Conservation (phyloP, 2,888 invertebrate species). For the Pachymerium ferrugineum region DNA sequence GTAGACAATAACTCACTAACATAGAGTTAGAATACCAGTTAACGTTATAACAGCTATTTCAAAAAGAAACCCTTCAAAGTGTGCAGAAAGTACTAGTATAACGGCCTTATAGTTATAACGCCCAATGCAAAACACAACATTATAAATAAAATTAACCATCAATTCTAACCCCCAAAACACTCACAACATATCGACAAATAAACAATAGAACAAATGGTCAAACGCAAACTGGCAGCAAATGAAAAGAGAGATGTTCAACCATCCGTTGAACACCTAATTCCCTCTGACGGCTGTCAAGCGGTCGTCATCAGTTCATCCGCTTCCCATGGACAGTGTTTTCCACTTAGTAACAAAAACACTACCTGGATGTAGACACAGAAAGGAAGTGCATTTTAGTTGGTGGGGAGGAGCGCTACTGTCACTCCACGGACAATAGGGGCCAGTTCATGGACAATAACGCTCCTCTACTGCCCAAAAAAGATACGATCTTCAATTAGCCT, state of each 20-base stretch:
- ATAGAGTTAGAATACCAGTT: no score
- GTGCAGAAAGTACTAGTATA: no score
- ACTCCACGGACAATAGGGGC: neutral
- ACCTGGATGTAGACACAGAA: neutral
- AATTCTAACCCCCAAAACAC: no score
- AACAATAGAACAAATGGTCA: neutral
- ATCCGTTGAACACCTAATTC: neutral
- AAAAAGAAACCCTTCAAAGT: no score
- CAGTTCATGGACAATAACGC: neutral
- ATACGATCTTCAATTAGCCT: slow-evolving; percentile 18
- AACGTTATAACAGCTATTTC: no score
- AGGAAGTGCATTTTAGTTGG: neutral
- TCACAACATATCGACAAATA: no score
- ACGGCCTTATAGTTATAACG: no score
- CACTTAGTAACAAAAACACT: slow-evolving; percentile 18
- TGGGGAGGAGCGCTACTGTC: neutral
- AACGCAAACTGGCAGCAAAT: no score
- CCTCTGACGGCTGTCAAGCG: neutral
- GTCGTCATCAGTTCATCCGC: slow-evolving; percentile 5
- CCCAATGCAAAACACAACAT: no score
- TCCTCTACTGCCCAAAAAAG: neutral
- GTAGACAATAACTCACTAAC: no score
- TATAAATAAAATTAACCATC: no score
- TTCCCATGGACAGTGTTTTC: slow-evolving; percentile 21
- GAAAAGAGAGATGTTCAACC: neutral